Evolutionary conservation across 2,113 vertebrate species (phyloP).

Genomic region (Notothenia rossii): DNA sequence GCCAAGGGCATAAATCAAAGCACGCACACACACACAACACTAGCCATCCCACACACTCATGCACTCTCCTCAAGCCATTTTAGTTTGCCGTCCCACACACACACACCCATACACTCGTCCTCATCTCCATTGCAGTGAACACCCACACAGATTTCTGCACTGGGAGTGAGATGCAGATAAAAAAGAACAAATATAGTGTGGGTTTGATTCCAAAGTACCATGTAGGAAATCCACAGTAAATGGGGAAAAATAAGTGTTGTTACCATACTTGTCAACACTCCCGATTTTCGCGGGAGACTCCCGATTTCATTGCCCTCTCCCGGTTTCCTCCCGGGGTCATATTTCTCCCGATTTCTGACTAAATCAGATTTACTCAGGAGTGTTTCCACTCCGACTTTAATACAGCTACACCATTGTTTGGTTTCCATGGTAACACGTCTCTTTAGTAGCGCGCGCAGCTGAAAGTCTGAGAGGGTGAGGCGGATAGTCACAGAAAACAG

Average conservation of each 20-base stretch:
- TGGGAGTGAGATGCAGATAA: slow-evolving; percentile 60
- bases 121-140: slow-evolving; percentile 64
- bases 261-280: no score
- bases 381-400: no score
- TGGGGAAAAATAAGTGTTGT: background rate
- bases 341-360: no score
- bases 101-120: slow-evolving; percentile 41
- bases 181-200: slow-evolving; percentile 62
- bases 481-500: no score
- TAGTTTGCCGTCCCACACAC: slow-evolving; percentile 37
- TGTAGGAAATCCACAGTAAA: slow-evolving; percentile 51
- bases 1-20: slow-evolving; percentile 71
- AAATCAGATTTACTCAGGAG: no score
- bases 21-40: background rate
- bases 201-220: slow-evolving; percentile 43
- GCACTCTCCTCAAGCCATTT: slow-evolving; percentile 67
- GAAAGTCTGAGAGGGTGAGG: no score
- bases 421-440: no score
- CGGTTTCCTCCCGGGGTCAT: no score
- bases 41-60: slow-evolving; percentile 67
- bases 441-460: no score
- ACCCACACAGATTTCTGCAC: slow-evolving; percentile 68
- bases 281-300: no score
- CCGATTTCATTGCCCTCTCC: no score
- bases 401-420: no score